A percentile compares a stretch with the other conserved stretches of the same genome.
Conservation (phyloP, 2,888 invertebrate species). For the Caenorhabditis panamensis region DNA sequence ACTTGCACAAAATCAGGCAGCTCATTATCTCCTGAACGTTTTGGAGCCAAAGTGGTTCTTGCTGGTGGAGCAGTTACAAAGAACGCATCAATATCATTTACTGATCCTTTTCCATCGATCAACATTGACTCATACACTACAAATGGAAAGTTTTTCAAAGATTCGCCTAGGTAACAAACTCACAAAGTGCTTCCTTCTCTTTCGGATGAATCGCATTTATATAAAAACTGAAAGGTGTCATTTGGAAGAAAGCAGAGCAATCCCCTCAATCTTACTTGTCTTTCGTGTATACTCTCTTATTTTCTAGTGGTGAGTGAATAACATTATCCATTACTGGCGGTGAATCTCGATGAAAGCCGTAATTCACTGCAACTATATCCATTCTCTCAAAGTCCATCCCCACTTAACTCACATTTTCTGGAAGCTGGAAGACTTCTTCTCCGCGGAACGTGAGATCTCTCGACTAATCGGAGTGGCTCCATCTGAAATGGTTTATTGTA, state of each 20-base stretch:
- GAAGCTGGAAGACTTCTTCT: conserved; percentile 42
- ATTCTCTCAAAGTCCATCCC: neutral
- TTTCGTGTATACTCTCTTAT: conserved; percentile 57
- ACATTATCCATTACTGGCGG: conserved; percentile 60
- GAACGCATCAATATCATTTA: conserved; percentile 66
- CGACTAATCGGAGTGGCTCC: conserved; percentile 44
- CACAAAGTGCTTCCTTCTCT: conserved; percentile 52
- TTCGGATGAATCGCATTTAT: conserved; percentile 57
- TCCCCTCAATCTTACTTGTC: conserved; percentile 40
- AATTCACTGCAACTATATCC: conserved; percentile 43
- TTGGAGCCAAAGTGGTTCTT: conserved; percentile 61
- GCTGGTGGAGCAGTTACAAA: conserved; percentile 71
- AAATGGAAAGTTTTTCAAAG: neutral
- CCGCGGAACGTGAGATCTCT: conserved; percentile 40
- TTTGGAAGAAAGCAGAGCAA: neutral
- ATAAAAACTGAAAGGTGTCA: conserved; percentile 51
- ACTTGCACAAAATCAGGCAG: conserved; percentile 44
- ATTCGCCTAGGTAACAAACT: conserved; percentile 8
- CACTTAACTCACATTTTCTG: conserved; percentile 34
- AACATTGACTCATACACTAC: conserved; percentile 64
- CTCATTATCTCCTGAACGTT: conserved; percentile 39
- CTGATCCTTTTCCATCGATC: conserved; percentile 58
- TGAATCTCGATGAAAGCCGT: conserved; percentile 57
- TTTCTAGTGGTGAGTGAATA: conserved; percentile 56
- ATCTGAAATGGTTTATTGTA: conserved; percentile 15